These are phyloP conservation scores for Cavia aperea DNA, from an alignment of 2,113 vertebrate genomes.

Conservation along the genomic window DNA sequence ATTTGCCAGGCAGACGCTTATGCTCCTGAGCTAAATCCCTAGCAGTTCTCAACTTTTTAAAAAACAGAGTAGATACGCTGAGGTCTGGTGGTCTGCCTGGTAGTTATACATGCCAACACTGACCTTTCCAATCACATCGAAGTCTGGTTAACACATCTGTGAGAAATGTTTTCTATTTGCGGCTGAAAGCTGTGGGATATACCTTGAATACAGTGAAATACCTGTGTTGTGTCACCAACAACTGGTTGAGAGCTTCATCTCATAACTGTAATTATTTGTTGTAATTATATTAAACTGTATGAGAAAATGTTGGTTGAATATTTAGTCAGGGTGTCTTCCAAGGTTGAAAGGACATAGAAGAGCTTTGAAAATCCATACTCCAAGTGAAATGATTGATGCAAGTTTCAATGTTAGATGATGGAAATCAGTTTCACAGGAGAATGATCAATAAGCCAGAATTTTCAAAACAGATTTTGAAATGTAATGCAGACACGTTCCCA, in stretches of 20 bases:
- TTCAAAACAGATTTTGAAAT: neutral
- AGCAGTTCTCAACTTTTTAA: neutral
- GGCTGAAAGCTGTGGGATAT: neutral
- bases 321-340: neutral
- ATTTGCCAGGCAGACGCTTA: too few species aligned
- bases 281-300: neutral
- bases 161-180: neutral
- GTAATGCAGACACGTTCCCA: too few species aligned
- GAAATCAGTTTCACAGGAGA: neutral
- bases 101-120: neutral
- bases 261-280: neutral
- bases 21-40: too few species aligned
- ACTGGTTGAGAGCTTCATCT: neutral
- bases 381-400: neutral
- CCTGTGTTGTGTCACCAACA: accelerated
- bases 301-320: neutral
- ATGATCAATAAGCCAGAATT: neutral
- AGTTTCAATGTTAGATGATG: neutral
- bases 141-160: neutral
- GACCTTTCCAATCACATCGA: neutral
- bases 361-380: neutral
- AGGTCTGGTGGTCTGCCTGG: neutral
- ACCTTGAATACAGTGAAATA: neutral
- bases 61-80: neutral
- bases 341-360: neutral